Evolutionary conservation across 2,797 vertebrate genomes (phyloP).

Genomic region (Microchirus variegatus): DNA sequence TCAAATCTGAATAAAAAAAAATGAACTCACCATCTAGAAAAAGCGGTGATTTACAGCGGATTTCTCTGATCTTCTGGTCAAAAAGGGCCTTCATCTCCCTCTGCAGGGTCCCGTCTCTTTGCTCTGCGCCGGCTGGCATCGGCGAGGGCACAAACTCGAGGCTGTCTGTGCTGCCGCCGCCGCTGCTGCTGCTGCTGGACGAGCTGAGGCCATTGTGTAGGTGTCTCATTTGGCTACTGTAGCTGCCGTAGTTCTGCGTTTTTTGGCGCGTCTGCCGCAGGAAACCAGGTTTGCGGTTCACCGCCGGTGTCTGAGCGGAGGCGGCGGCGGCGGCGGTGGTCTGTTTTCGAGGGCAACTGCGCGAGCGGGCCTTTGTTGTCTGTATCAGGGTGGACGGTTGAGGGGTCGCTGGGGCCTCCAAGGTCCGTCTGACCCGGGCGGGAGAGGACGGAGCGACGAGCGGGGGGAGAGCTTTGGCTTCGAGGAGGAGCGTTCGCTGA

Average conservation of each 20-base stretch:
- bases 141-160: slow-evolving; percentile 75
- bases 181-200: slow-evolving; percentile 87
- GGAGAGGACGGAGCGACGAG: slow-evolving; percentile 72
- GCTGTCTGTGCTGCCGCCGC: slow-evolving; percentile 81
- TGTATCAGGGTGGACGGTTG: slow-evolving; percentile 53
- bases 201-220: slow-evolving; percentile 77
- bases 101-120: slow-evolving; percentile 90
- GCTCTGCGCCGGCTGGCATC: slow-evolving; percentile 74
- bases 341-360: slow-evolving; percentile 73
- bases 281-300: slow-evolving; percentile 67
- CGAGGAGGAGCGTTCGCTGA: slow-evolving; percentile 14
- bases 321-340: slow-evolving; percentile 52
- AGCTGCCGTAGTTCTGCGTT: slow-evolving; percentile 70
- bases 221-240: slow-evolving; percentile 72
- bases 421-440: slow-evolving; percentile 63
- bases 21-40: slow-evolving; percentile 81
- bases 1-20: slow-evolving; percentile 1
- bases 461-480: slow-evolving; percentile 23
- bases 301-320: slow-evolving; percentile 59
- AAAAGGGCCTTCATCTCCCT: slow-evolving; percentile 96
- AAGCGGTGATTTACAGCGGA: slow-evolving; percentile 92
- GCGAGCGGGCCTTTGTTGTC: slow-evolving; percentile 70
- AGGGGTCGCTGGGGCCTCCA: slow-evolving; percentile 54
- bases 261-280: slow-evolving; percentile 72
- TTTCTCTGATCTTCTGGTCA: slow-evolving; percentile 92